Evolutionary conservation across 2,888 invertebrate species (phyloP).

Genomic region (Dynastes hyllus): DNA sequence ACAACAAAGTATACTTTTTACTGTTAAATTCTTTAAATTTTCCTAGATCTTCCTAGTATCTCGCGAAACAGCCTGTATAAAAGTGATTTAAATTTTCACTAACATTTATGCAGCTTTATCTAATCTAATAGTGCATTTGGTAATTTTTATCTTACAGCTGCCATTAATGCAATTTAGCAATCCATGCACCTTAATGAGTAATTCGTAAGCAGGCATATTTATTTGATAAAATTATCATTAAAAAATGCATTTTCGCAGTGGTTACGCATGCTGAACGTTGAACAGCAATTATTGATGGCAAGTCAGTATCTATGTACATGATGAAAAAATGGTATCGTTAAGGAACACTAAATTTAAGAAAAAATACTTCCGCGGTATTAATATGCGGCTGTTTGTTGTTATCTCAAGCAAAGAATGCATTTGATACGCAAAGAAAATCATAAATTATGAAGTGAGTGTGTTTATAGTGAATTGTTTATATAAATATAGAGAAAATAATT

Average conservation of each 20-base stretch:
- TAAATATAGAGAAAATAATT: background rate
- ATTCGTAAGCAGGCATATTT: constrained; percentile 4
- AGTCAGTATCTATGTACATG: background rate
- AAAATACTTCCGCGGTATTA: background rate
- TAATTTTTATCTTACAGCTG: background rate
- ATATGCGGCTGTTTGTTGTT: background rate
- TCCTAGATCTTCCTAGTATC: too few species aligned
- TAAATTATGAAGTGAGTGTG: too few species aligned
- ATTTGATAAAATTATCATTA: constrained; percentile 29
- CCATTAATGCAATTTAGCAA: background rate
- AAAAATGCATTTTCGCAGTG: constrained; percentile 9
- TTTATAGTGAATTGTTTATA: background rate
- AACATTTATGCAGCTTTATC: too few species aligned
- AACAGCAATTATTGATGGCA: background rate
- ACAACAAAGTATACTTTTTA: too few species aligned
- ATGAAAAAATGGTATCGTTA: background rate
- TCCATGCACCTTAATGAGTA: constrained; percentile 8
- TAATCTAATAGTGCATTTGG: background rate
- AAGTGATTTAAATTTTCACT: too few species aligned
- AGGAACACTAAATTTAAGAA: background rate
- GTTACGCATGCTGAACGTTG: background rate
- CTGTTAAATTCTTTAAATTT: too few species aligned
- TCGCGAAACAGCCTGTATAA: too few species aligned
- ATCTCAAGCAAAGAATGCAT: background rate
- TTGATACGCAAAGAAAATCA: background rate